A percentile compares a stretch with the other conserved stretches of the same genome.
Evolutionary conservation across 2,888 invertebrate species (phyloP).

Genomic region (Phyto melanocephala): DNA sequence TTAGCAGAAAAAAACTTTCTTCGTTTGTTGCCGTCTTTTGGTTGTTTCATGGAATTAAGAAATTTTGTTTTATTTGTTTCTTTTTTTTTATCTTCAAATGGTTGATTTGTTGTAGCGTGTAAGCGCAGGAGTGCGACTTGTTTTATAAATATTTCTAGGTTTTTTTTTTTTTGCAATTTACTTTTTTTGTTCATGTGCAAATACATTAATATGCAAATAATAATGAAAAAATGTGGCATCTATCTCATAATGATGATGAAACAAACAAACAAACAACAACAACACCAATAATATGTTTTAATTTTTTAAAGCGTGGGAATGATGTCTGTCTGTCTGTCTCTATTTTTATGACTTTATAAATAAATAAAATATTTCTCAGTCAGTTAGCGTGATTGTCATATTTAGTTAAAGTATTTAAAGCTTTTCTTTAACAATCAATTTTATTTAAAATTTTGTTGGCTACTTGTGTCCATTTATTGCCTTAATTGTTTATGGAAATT

Average conservation of each 20-base stretch:
- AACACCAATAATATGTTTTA: not conserved
- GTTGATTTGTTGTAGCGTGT: not conserved
- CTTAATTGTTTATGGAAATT: constrained; percentile 29
- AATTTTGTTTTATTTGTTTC: constrained; percentile 34
- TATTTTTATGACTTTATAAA: not conserved
- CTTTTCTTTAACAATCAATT: not conserved
- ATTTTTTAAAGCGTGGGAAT: constrained; percentile 55
- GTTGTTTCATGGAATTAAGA: constrained; percentile 33
- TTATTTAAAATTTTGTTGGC: not conserved
- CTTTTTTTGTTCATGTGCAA: not conserved
- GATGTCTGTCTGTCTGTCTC: not conserved
- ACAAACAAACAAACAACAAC: no score
- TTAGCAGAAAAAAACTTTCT: constrained; percentile 35
- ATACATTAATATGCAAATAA: constrained; percentile 62
- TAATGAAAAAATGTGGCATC: constrained; percentile 41
- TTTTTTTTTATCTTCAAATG: not conserved
- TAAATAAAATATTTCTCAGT: not conserved
- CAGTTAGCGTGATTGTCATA: not conserved
- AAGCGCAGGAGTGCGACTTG: not conserved
- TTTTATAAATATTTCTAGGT: constrained; percentile 5
- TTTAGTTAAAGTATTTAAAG: not conserved
- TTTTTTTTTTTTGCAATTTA: constrained; percentile 7
- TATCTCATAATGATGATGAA: constrained; percentile 14
- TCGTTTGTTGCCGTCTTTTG: not conserved
- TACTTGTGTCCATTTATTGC: constrained; percentile 15